Evolutionary conservation across 2,797 vertebrate species (phyloP).

Genomic region (Etheostoma nigrum): DNA sequence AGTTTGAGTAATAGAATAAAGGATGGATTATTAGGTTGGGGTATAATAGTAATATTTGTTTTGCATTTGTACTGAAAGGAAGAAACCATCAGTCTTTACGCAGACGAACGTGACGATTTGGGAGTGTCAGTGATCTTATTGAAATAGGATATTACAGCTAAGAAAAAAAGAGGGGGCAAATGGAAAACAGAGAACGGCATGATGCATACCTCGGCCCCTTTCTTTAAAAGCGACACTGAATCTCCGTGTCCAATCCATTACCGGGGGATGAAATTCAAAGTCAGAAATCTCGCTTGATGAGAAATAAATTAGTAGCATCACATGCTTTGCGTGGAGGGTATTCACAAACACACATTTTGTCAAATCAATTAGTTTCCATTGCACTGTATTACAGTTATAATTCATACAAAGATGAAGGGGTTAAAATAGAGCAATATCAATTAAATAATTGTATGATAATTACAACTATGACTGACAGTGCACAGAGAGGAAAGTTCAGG

Average conservation of each 20-base stretch:
- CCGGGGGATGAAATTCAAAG: slow-evolving; percentile 83
- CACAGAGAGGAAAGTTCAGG: background rate
- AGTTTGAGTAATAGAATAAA: background rate
- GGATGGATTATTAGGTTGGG: background rate
- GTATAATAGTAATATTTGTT: background rate
- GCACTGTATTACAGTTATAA: slow-evolving; percentile 15
- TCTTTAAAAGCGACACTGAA: slow-evolving; percentile 89
- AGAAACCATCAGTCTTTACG: slow-evolving; percentile 29
- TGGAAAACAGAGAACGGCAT: slow-evolving; percentile 75
- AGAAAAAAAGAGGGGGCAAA: slow-evolving; percentile 73
- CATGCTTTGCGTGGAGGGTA: slow-evolving; percentile 86
- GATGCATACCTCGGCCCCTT: slow-evolving; percentile 70
- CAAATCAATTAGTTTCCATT: slow-evolving; percentile 55
- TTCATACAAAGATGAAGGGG: background rate
- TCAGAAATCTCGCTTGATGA: slow-evolving; percentile 91
- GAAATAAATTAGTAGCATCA: slow-evolving; percentile 92
- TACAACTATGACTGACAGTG: background rate
- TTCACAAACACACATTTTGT: slow-evolving; percentile 65
- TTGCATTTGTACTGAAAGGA: background rate
- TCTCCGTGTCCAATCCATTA: slow-evolving; percentile 97
- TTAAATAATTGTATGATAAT: background rate
- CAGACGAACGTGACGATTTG: slow-evolving; percentile 67
- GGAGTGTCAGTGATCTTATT: slow-evolving; percentile 76
- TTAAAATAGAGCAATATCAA: background rate
- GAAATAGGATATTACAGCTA: slow-evolving; percentile 87